These are phyloP conservation scores for Thamnaconus septentrionalis DNA, from an alignment of 2,113 vertebrate species.

Conservation along the genomic window DNA sequence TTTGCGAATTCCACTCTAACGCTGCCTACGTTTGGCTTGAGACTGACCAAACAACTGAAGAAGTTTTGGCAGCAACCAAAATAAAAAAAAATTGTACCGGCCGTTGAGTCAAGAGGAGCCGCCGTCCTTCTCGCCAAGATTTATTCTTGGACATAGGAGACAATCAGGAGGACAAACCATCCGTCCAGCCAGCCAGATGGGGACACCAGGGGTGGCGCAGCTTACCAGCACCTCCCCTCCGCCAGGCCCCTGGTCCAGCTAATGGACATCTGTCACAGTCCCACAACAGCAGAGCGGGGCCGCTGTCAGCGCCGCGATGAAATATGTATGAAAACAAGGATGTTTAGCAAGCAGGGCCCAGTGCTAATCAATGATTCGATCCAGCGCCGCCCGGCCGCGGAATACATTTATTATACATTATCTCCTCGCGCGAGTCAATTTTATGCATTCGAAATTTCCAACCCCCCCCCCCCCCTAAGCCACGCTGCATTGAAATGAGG, in stretches of 20 bases:
- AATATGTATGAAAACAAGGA: constrained; percentile 78
- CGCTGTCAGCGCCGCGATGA: constrained; percentile 67
- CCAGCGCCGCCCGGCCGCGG: constrained; percentile 37
- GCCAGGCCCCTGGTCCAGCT: constrained; percentile 54
- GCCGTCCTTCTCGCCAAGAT: neutral
- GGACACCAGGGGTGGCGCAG: constrained; percentile 54
- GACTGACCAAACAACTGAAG: too few relatives aligned
- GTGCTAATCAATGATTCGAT: constrained; percentile 75
- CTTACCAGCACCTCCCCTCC: constrained; percentile 63
- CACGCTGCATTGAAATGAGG: constrained; percentile 56
- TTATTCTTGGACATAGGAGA: constrained; percentile 30
- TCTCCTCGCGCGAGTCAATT: constrained; percentile 70
- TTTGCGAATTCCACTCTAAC: too few relatives aligned
- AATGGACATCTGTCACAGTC: constrained; percentile 81
- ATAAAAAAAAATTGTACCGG: too few relatives aligned
- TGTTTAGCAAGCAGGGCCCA: constrained; percentile 51
- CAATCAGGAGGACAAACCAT: constrained; percentile 39
- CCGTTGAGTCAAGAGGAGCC: too few relatives aligned
- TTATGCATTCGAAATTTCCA: constrained; percentile 58
- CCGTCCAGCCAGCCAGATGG: constrained; percentile 69
- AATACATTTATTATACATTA: constrained; percentile 72
- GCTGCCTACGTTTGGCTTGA: too few relatives aligned
- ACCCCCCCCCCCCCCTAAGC: constrained; percentile 48
- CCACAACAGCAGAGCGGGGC: constrained; percentile 59
- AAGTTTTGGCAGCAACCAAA: too few relatives aligned